These are phyloP conservation scores for Arctia plantaginis DNA, from an alignment of 2,888 invertebrate species.

Conservation along the genomic window DNA sequence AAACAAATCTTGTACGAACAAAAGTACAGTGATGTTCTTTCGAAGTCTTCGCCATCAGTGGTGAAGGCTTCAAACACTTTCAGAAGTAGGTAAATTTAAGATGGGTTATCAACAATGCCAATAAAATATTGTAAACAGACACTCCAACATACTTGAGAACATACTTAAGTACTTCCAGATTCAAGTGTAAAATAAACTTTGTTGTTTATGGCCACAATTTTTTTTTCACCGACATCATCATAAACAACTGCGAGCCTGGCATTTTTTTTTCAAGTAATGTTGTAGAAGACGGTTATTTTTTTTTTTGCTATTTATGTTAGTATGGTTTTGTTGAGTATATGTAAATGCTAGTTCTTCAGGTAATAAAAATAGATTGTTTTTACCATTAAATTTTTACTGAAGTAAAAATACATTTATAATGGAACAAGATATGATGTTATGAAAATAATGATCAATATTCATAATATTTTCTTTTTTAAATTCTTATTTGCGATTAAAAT, in stretches of 20 bases:
- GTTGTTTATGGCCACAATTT: neutral
- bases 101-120: neutral
- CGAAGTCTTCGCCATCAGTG: too few relatives aligned
- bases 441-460: too few relatives aligned
- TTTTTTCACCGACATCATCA: neutral
- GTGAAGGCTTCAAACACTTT: too few relatives aligned
- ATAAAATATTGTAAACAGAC: neutral
- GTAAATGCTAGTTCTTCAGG: neutral
- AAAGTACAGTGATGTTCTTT: too few relatives aligned
- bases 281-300: neutral
- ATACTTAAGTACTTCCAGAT: neutral
- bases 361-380: neutral
- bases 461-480: too few relatives aligned
- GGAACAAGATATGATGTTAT: neutral
- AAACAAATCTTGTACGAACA: too few relatives aligned
- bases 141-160: neutral
- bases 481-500: too few relatives aligned
- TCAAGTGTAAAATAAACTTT: slow-evolving; percentile 11
- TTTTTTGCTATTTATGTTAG: neutral
- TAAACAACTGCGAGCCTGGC: neutral
- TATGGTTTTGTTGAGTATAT: neutral
- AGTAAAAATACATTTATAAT: neutral
- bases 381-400: neutral
- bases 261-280: neutral
- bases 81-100: neutral